A percentile compares a stretch with the other conserved stretches of the same genome.
Evolutionary conservation across 2,113 vertebrate species (phyloP).

Genomic region (Scalopus aquaticus): DNA sequence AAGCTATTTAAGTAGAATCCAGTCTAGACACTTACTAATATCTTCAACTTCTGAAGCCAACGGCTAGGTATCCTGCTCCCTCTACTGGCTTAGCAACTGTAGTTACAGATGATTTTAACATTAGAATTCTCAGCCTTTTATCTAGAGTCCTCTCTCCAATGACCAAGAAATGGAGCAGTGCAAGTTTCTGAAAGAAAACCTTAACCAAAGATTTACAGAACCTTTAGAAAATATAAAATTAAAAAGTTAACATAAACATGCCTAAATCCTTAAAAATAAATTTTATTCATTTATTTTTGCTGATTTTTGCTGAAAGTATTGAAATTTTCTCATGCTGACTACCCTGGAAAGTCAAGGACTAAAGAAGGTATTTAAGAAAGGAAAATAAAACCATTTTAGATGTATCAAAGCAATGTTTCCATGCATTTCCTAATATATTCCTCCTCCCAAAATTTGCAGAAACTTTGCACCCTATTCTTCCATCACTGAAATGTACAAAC

Average conservation of each 20-base stretch:
- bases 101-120: neutral
- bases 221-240: constrained; percentile 18
- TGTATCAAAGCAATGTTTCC: neutral
- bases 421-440: neutral
- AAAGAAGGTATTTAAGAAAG: neutral
- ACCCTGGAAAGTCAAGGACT: neutral
- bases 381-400: constrained; percentile 15
- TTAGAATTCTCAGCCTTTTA: neutral
- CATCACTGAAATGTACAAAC: neutral
- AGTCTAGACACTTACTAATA: neutral
- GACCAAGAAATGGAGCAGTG: neutral
- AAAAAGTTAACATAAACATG: constrained; percentile 12
- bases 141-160: neutral
- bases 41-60: neutral
- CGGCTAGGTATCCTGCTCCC: constrained; percentile 69
- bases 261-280: constrained; percentile 45
- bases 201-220: neutral
- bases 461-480: neutral
- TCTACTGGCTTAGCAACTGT: constrained; percentile 68
- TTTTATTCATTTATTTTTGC: neutral
- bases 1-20: neutral
- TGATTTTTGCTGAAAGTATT: constrained; percentile 42
- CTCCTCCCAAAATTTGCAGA: neutral
- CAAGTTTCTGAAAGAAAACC: constrained; percentile 1
- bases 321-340: constrained; percentile 21